Base-by-base conservation (phyloP, 2,797 vertebrate genomes). In the Cryptoblepharus egeriae region DNA sequence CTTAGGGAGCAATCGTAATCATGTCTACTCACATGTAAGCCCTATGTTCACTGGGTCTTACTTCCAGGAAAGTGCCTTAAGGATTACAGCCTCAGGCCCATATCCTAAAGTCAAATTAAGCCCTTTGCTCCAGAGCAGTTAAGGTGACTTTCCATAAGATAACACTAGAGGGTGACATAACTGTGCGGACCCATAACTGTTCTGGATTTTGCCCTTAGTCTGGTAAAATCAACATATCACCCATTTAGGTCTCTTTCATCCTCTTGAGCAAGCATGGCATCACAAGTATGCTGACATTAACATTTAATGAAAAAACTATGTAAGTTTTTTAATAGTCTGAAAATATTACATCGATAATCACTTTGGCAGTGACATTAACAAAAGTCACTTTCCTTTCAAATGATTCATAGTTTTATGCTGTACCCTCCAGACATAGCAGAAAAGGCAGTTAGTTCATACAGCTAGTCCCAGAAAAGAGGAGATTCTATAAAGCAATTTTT, bases 251-350 rank as follows among this genome's bases (percentile, higher is more conserved):
- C 26, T 24, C 37, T 57, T 81, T 67, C 6, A 57, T 24, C 39
- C 32, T 58, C 35, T 72, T 58, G 61, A 12, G 28, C 35, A 8
- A 18, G 37, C 12, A 13, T 81, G 63, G 18, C 35, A 67, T 28
- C 12, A 55, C 32, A 16, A 42, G 28, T 24, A 81, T 75, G 49
- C 35, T 13, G 4, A 74, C 37, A 79, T 45, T 35, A 32, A 73
- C 18, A 18, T 26, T 78, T 77, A 52, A 71, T 37, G 24, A 52
- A 26, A n/a, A 35, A 11, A 32, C 24, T 28, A 24, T 55, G 64
- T 28, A 80, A 65, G 39, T 42, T 71, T n/a, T 74, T 81, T 39
- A 58, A 18, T 64, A 58, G 55, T 30, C 28, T 75, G 58, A 78
- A 73, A 45, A 84, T 15, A 82, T 35, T 37, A 79, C 28, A 78